phyloP scores from a whole-genome alignment of 2,113 vertebrate species.

The Calidris pugnax region DNA sequence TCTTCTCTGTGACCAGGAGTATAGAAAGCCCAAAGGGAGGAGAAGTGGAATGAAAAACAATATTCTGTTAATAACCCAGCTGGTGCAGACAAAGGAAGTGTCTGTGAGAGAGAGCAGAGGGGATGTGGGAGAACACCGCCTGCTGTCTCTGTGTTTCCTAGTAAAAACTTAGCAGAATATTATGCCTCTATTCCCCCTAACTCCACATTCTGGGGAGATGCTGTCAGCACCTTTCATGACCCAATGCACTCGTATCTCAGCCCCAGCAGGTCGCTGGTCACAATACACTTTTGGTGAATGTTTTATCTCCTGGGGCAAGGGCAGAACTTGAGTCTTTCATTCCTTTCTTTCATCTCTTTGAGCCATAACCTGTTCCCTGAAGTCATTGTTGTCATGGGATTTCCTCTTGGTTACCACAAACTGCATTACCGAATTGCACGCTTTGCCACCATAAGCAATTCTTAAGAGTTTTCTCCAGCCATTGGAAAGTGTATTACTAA shows the following conservation, averaged over 20 bases:
- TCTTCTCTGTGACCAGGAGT: slow-evolving; percentile 40
- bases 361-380: slow-evolving; percentile 1
- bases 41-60: slow-evolving; percentile 40
- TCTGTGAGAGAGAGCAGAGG: slow-evolving; percentile 45
- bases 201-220: not conserved
- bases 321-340: not conserved
- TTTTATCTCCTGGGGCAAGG: not conserved
- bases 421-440: not conserved
- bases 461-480: not conserved
- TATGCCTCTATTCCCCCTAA: not conserved
- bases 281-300: not conserved
- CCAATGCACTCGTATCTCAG: not conserved
- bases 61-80: slow-evolving; percentile 45
- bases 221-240: slow-evolving; percentile 59
- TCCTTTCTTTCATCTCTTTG: not conserved
- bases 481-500: not conserved
- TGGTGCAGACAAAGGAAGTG: slow-evolving; percentile 63
- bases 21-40: slow-evolving; percentile 54
- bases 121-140: not conserved
- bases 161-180: not conserved
- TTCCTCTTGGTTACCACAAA: not conserved
- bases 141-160: not conserved
- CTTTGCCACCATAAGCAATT: not conserved
- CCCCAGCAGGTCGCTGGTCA: not conserved
- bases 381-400: not conserved